Conservation (phyloP, 1,140 invertebrate species). For the Acromyrmex charruanus region DNA sequence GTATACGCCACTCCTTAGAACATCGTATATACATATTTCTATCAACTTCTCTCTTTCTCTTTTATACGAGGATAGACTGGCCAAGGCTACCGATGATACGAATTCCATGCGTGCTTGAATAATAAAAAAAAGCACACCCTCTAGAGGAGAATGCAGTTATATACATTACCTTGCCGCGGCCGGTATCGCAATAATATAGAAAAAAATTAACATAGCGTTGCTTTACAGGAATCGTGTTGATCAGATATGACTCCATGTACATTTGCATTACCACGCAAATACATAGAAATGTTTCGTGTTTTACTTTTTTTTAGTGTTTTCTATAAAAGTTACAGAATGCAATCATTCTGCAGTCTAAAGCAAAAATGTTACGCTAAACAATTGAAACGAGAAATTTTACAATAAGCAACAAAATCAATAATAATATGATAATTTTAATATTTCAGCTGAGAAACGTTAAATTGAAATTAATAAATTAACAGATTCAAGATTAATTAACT, state of each 20-base stretch:
- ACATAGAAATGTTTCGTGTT: neutral
- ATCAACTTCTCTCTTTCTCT: neutral
- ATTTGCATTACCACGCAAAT: neutral
- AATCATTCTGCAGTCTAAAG: neutral
- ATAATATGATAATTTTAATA: neutral
- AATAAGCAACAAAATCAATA: neutral
- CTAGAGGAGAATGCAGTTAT: neutral
- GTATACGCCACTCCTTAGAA: constrained; percentile 3
- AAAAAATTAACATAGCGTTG: constrained; percentile 29
- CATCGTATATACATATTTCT: neutral
- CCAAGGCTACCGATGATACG: constrained; percentile 44
- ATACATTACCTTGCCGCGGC: neutral
- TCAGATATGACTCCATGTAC: neutral
- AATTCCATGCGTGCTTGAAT: constrained; percentile 43
- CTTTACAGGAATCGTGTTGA: neutral
- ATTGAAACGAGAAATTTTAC: neutral
- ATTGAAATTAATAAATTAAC: constrained; percentile 1
- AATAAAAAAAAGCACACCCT: constrained; percentile 15
- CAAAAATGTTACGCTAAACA: neutral
- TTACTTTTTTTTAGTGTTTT: neutral
- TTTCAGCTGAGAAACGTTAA: neutral
- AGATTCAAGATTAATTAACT: neutral
- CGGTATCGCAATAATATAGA: constrained; percentile 26
- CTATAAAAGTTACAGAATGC: neutral
- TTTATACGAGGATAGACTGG: neutral